Conservation (phyloP, 2,797 vertebrate species). For the Poecilia wingei region DNA sequence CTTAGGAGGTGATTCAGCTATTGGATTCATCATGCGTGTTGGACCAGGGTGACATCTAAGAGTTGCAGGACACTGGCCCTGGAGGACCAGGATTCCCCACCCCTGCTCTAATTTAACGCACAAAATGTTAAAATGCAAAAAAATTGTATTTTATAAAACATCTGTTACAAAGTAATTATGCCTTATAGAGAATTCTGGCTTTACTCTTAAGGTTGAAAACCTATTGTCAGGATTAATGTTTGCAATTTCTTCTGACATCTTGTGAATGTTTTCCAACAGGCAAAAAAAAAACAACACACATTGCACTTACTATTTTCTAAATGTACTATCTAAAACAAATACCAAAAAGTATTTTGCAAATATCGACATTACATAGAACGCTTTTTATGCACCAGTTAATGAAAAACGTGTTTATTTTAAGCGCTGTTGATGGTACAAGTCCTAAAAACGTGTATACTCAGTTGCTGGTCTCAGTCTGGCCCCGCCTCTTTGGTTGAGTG, state of each 20-base stretch:
- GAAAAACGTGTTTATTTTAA: background rate
- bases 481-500: slow-evolving; percentile 24
- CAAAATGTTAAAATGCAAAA: background rate
- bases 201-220: background rate
- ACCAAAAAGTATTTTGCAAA: background rate
- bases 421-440: background rate
- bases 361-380: background rate
- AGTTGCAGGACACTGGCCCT: too few species aligned
- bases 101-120: background rate
- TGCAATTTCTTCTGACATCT: background rate
- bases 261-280: background rate
- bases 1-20: too few species aligned
- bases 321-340: background rate
- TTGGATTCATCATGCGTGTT: too few species aligned
- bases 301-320: background rate
- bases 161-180: background rate
- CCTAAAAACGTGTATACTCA: background rate
- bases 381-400: background rate
- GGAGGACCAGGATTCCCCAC: too few species aligned
- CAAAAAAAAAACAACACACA: background rate
- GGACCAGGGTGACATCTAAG: too few species aligned
- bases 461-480: background rate
- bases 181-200: background rate
- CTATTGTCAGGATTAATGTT: background rate
- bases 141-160: background rate